Evolutionary conservation across 2,113 vertebrate genomes (phyloP).

Genomic region (Sialia sialis): DNA sequence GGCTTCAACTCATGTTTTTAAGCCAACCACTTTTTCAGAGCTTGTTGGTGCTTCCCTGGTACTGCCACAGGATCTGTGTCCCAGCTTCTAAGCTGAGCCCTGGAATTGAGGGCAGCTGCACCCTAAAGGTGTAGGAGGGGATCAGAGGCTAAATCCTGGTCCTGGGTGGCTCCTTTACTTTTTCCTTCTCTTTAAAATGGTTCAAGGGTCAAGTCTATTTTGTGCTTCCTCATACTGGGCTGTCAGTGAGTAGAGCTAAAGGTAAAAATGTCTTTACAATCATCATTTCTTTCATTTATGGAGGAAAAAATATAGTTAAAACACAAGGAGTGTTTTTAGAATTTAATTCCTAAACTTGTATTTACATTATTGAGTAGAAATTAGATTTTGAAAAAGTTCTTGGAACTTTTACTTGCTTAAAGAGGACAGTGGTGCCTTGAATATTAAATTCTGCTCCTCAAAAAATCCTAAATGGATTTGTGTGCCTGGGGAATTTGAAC

Average conservation of each 20-base stretch:
- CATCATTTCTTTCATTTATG: background rate
- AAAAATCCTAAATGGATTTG: background rate
- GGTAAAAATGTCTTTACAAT: background rate
- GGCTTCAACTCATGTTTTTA: background rate
- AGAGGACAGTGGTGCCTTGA: background rate
- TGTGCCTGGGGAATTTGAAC: background rate
- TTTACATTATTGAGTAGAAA: background rate
- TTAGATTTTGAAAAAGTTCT: background rate
- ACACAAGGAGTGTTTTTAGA: background rate
- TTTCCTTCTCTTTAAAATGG: background rate
- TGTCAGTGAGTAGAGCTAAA: background rate
- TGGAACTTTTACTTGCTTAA: background rate
- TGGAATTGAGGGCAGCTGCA: background rate
- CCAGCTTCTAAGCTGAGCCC: rapidly evolving
- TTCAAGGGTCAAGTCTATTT: background rate
- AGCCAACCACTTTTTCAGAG: background rate
- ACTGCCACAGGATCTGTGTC: background rate
- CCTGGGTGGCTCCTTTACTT: background rate
- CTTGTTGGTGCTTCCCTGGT: background rate
- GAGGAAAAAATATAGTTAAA: background rate
- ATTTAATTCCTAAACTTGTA: background rate
- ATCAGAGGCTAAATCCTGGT: background rate
- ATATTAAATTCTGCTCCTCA: background rate
- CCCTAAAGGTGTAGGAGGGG: no score
- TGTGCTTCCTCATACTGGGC: background rate